Percentiles rank a stretch among this genome's conserved stretches.
phyloP scores from a whole-genome alignment of 2,888 invertebrate species.

The Pristionchus exspectatus region DNA sequence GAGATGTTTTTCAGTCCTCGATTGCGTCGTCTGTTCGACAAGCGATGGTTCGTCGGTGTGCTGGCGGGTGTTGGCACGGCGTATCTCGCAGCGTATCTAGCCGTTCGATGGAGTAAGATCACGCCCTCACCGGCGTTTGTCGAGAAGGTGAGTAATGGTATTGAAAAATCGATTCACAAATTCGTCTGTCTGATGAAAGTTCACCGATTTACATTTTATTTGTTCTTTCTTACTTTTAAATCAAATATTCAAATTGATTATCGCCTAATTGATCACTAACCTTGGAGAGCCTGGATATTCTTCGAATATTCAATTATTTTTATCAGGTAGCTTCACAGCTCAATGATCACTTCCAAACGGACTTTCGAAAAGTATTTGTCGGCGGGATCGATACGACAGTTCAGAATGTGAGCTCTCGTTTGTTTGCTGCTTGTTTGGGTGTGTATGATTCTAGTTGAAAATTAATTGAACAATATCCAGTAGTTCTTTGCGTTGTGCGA shows the following conservation, averaged over 20 bases:
- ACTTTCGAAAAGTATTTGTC: not conserved
- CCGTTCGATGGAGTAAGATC: not conserved
- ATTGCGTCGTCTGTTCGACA: not conserved
- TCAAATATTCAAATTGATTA: not conserved
- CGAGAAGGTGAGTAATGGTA: not conserved
- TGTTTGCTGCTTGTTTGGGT: not conserved
- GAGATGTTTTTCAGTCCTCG: not conserved
- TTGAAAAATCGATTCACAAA: not conserved
- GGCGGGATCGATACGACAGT: not conserved
- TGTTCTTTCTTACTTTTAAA: not conserved
- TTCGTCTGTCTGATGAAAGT: too few species aligned
- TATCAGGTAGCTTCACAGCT: not conserved
- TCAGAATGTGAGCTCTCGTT: not conserved
- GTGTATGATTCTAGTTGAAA: too few species aligned
- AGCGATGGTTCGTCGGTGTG: not conserved
- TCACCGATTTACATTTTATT: not conserved
- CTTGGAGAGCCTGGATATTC: not conserved
- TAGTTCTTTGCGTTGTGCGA: too few species aligned
- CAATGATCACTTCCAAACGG: not conserved
- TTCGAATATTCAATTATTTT: not conserved
- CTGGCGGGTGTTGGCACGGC: not conserved
- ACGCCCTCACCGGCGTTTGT: not conserved
- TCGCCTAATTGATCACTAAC: not conserved
- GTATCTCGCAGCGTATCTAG: not conserved
- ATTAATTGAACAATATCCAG: too few species aligned